These are phyloP conservation scores for Trichoplusia ni DNA, from an alignment of 1,140 invertebrate genomes.

Conservation along the genomic window DNA sequence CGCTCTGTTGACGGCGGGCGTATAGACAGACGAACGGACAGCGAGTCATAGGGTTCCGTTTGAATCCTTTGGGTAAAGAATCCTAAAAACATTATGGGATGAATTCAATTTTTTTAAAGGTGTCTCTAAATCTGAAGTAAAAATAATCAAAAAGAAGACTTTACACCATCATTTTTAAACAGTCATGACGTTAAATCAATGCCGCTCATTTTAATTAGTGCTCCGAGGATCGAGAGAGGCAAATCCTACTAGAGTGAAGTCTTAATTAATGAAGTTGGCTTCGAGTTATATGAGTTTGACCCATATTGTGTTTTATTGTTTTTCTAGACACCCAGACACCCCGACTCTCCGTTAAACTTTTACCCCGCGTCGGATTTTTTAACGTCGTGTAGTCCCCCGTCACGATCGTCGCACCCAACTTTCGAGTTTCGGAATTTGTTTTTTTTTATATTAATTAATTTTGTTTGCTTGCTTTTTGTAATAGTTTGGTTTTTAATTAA, in stretches of 20 bases:
- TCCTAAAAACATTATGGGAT: too few relatives aligned
- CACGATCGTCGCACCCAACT: not conserved
- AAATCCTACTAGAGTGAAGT: not conserved
- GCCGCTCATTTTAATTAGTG: not conserved
- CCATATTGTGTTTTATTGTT: conserved; percentile 33
- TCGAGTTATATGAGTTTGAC: conserved; percentile 28
- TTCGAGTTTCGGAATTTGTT: conserved; percentile 5
- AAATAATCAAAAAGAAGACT: too few relatives aligned
- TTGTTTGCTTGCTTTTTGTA: not conserved
- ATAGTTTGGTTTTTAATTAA: too few relatives aligned
- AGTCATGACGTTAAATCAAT: not conserved
- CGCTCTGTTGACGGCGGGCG: too few relatives aligned
- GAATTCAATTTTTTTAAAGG: too few relatives aligned
- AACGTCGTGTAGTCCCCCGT: too few relatives aligned
- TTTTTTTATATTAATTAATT: conserved; percentile 23
- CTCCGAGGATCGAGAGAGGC: too few relatives aligned
- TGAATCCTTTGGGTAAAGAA: too few relatives aligned
- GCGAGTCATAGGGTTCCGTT: too few relatives aligned
- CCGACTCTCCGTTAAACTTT: conserved; percentile 4
- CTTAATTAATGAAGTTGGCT: conserved; percentile 33
- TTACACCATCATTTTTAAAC: not conserved
- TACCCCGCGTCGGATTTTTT: conserved; percentile 10
- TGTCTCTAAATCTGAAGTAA: too few relatives aligned
- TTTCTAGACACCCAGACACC: conserved; percentile 22
- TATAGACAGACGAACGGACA: too few relatives aligned